Evolutionary conservation across 2,113 vertebrate species (phyloP).

Genomic region (Nesoenas mayeri): DNA sequence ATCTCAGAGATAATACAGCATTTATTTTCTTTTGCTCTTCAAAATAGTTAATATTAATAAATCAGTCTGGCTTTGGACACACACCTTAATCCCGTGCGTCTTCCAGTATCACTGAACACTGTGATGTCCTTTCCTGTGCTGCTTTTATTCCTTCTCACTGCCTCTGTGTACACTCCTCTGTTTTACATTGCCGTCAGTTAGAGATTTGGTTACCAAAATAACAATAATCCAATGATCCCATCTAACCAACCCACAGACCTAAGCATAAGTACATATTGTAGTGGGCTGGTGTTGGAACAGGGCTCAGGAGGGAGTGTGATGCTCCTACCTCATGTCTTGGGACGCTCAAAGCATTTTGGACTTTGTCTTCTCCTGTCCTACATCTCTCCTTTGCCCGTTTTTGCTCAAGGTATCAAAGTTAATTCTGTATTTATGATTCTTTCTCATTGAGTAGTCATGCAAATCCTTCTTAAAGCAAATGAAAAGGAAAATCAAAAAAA

Average conservation of each 20-base stretch:
- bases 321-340: neutral
- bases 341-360: neutral
- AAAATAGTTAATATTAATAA: neutral
- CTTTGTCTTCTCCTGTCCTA: neutral
- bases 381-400: neutral
- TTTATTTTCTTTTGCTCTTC: neutral
- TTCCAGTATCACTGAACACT: neutral
- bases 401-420: neutral
- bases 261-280: fast-evolving
- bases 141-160: neutral
- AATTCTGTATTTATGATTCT: neutral
- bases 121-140: neutral
- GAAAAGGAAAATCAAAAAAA: neutral
- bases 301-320: fast-evolving
- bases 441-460: neutral
- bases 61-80: neutral
- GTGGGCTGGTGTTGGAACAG: neutral
- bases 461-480: neutral
- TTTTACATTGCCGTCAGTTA: neutral
- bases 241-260: neutral
- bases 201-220: neutral
- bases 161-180: neutral
- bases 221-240: neutral
- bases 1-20: neutral
- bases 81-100: neutral